Evolutionary conservation across 2,113 vertebrate species (phyloP), one percentile per base, ranked within the genome.

Genomic region (Brevimyrus niger): DNA sequence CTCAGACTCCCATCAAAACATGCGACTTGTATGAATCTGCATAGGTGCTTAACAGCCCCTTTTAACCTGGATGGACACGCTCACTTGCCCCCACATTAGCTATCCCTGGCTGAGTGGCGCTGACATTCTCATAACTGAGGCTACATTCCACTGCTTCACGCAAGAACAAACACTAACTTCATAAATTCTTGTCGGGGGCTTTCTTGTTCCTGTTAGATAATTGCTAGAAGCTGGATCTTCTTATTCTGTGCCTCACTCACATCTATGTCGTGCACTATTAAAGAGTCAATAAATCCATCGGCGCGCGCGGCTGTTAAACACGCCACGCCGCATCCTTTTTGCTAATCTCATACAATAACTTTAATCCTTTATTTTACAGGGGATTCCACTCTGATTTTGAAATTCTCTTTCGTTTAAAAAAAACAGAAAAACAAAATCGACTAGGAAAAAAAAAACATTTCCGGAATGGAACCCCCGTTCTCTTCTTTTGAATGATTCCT

Each of bases 1-100:
- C 88, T 51, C 69, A 88, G n/a, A 35, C 3, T 76, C 42, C 76
- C 88, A 42, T 80, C 47, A 82, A 82, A 80, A 53, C 65, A 88
- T 35, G 21, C 13, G 10, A 51, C 69, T 51, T 35, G 27, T 87
- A 15, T 50, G 11, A 88, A 51, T 27, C 47, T 35, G 27, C 27
- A 50, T 38, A 50, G 65, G 27, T 65, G 9, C 21, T 80, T 65
- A 51, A 88, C 19, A 83, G 42, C 42, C 42, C 38, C 21, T 47
- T 47, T 84, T 84, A 84, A 84, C 35, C 82, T n/a, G 8, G 82
- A 47, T 23, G 27, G 44, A 23, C 82, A 87, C 0, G 17, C n/a
- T 86, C 4, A 0, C 47, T 48, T 27, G 44, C 46, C 46, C 44
- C 5, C 47, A 1, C 44, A 86, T 50, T 17, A 89, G 73, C 50